phyloP scores from a whole-genome alignment of 2,888 invertebrate genomes.

The Chymomyza procnemis region DNA sequence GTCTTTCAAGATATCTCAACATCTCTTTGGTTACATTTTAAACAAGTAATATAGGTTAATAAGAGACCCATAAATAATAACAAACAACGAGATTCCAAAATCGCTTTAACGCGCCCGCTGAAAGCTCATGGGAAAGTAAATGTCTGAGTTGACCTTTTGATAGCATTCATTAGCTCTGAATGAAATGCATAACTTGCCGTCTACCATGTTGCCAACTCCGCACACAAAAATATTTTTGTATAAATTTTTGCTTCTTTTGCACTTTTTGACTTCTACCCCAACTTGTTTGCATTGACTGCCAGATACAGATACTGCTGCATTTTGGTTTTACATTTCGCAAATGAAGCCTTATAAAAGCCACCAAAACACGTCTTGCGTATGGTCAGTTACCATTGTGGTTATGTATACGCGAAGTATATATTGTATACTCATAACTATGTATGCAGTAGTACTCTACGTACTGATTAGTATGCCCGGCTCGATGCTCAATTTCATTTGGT shows the following conservation, averaged over 20 bases:
- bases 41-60: too few species aligned
- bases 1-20: too few species aligned
- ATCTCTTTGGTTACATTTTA: too few species aligned
- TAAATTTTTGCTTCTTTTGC: neutral
- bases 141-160: neutral
- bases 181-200: too few species aligned
- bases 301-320: constrained; percentile 27
- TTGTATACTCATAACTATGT: constrained; percentile 16
- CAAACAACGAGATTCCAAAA: too few species aligned
- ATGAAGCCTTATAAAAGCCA: constrained; percentile 46
- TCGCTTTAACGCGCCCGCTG: too few species aligned
- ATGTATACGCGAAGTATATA: constrained; percentile 16
- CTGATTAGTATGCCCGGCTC: constrained; percentile 4
- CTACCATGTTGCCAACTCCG: neutral
- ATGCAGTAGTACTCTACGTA: constrained; percentile 9
- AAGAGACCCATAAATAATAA: too few species aligned
- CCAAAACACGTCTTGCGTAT: constrained; percentile 64
- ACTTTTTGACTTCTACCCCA: constrained; percentile 14
- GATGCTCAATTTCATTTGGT: constrained; percentile 61
- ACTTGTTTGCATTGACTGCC: constrained; percentile 2
- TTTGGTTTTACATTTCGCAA: constrained; percentile 29
- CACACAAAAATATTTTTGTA: neutral
- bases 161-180: neutral
- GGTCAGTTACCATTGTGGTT: constrained; percentile 44
- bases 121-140: neutral